Percentiles rank a stretch among this genome's conserved stretches.
phyloP scores from a whole-genome alignment of 35 echinoderm and acorn worm species.

The Stichopus chloronotus region DNA sequence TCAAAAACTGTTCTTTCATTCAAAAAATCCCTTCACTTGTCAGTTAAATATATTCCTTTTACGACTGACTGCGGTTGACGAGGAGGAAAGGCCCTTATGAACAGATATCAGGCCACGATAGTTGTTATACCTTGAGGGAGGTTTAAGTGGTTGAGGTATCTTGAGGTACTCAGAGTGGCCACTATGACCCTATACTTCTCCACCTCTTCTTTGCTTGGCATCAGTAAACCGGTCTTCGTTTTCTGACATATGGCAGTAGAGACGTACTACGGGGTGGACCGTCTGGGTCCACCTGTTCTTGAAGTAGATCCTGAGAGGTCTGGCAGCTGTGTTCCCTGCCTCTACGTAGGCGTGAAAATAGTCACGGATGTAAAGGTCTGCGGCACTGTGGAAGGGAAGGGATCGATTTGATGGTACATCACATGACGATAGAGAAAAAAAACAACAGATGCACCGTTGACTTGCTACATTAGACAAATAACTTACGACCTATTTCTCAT shows the following conservation, averaged over 20 bases:
- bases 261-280: conserved; percentile 80
- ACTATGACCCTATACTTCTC: conserved; percentile 90
- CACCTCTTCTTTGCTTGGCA: conserved; percentile 91
- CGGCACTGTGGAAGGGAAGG: conserved; percentile 69
- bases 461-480: neutral
- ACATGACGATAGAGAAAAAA: neutral
- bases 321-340: conserved; percentile 81
- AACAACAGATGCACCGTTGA: neutral
- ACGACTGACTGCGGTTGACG: no score
- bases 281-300: conserved; percentile 93
- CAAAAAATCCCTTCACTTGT: no score
- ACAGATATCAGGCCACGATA: neutral
- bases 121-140: conserved; percentile 70
- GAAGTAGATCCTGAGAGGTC: conserved; percentile 96
- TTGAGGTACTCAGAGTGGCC: conserved; percentile 95
- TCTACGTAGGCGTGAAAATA: conserved; percentile 91
- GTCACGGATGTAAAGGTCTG: conserved; percentile 94
- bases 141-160: conserved; percentile 73
- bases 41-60: no score
- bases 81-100: neutral
- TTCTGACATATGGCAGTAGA: conserved; percentile 90
- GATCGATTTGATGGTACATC: no score
- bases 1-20: no score
- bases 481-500: neutral
- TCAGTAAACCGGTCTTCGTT: conserved; percentile 78